These are phyloP conservation scores for Xanthia togata DNA, from an alignment of 2,888 invertebrate genomes.

Conservation along the genomic window DNA sequence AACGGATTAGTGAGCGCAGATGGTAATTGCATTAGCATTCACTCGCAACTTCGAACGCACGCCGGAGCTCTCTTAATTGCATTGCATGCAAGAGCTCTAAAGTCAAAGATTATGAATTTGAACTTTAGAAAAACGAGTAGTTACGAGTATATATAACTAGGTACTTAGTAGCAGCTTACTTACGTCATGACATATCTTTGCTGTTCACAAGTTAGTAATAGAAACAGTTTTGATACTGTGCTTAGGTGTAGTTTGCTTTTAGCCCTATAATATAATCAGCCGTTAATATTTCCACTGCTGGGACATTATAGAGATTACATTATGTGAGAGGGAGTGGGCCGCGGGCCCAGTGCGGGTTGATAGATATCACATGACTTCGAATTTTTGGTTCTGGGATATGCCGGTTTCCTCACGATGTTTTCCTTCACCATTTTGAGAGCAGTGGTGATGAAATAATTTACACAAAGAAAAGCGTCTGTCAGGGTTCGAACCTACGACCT, in stretches of 20 bases:
- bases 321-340: too few species aligned
- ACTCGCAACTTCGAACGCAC: conserved; percentile 14
- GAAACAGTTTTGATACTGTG: neutral
- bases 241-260: neutral
- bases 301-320: too few species aligned
- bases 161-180: neutral
- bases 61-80: conserved; percentile 15
- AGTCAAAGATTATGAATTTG: neutral
- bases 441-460: too few species aligned
- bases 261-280: neutral
- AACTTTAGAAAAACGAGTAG: neutral
- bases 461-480: too few species aligned
- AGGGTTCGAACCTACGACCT: too few species aligned
- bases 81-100: conserved; percentile 17
- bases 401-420: too few species aligned
- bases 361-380: too few species aligned
- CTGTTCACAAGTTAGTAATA: neutral
- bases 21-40: conserved; percentile 37
- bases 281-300: too few species aligned
- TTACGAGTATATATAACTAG: neutral
- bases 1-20: conserved; percentile 29
- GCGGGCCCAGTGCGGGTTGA: too few species aligned
- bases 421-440: too few species aligned
- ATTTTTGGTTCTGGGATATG: too few species aligned
- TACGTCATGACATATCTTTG: neutral